These are phyloP conservation scores for Mesoligia furuncula DNA, from an alignment of 2,888 invertebrate species.

Conservation along the genomic window DNA sequence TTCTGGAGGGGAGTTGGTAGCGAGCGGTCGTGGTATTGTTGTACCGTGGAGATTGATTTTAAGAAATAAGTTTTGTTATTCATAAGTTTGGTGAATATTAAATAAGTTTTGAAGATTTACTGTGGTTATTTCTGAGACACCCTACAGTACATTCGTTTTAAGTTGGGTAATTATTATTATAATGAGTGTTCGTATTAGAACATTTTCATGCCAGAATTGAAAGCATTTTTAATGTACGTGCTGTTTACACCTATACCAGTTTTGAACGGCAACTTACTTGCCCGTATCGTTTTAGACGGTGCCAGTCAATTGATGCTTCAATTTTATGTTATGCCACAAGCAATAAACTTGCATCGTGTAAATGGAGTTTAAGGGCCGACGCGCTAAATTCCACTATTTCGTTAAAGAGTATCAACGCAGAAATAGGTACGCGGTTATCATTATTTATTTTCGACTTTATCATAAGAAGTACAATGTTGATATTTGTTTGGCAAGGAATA, in stretches of 20 bases:
- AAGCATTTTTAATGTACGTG: neutral
- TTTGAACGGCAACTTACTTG: neutral
- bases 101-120: too few relatives aligned
- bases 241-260: neutral
- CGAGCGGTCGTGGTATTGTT: too few relatives aligned
- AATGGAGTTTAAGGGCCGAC: neutral
- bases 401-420: neutral
- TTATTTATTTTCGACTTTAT: neutral
- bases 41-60: too few relatives aligned
- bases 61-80: too few relatives aligned
- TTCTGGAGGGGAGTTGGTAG: too few relatives aligned
- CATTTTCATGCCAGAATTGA: neutral
- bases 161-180: neutral
- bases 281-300: neutral
- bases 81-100: too few relatives aligned
- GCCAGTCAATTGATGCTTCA: neutral
- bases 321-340: neutral
- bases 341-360: neutral
- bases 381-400: neutral
- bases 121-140: too few relatives aligned
- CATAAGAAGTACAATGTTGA: neutral
- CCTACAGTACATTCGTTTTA: neutral
- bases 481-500: slow-evolving; percentile 4
- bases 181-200: neutral
- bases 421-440: neutral